These are phyloP conservation scores for Sminthurinus signatus DNA, from an alignment of 1,140 invertebrate species.

Conservation along the genomic window DNA sequence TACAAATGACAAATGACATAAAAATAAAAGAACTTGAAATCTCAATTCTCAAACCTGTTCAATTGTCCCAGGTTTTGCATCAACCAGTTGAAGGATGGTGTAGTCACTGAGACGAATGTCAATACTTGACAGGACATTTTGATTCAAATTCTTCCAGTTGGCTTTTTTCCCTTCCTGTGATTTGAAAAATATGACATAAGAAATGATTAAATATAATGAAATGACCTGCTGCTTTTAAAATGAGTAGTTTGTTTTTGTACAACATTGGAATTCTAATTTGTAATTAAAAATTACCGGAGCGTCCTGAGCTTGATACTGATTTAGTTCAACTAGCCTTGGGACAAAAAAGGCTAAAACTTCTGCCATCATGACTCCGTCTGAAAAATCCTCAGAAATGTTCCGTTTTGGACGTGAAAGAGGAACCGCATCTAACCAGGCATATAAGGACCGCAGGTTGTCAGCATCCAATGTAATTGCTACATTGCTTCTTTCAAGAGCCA, in stretches of 20 bases:
- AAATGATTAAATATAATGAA: no score
- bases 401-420: not conserved
- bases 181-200: no score
- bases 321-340: not conserved
- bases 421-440: not conserved
- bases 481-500: no score
- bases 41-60: not conserved
- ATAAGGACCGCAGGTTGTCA: not conserved
- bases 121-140: not conserved
- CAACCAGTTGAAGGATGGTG: not conserved
- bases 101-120: not conserved
- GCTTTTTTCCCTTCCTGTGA: not conserved
- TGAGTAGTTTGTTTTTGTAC: no score
- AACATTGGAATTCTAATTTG: no score
- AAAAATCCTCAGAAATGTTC: not conserved
- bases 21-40: not conserved
- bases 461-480: not conserved
- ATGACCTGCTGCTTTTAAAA: no score
- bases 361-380: slow-evolving; percentile 4
- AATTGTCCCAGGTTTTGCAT: not conserved
- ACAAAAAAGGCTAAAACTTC: not conserved
- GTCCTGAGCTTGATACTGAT: not conserved
- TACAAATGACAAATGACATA: not conserved
- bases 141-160: not conserved
- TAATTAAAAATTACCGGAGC: no score